Evolutionary conservation across 2,888 invertebrate genomes (phyloP), one percentile per base, ranked within the genome.

Genomic region (Andricus curvator): DNA sequence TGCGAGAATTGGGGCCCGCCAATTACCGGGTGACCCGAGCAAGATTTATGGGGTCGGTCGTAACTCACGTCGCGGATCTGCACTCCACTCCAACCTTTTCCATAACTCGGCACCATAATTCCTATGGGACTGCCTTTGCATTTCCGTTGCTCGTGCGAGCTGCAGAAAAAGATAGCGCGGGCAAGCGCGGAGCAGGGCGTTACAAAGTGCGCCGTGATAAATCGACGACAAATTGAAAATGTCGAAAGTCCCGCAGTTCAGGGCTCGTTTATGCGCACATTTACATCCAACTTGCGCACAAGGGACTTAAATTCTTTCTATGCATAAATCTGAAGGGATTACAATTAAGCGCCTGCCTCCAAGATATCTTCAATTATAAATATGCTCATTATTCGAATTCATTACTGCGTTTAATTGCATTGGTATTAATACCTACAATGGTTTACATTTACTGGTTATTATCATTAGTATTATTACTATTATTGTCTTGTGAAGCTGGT

Each of bases 11-110:
- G 89, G 89, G 87, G 87, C 89, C 86, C 88, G 89, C 90, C 91
- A 91, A 91, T 91, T 90, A 90, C 89, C 85, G 78, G 84, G 85
- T 90, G 90, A 91, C 89, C 91, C 83, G 86, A 68, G 79, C 82
- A 81, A 86, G 87, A 91, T 91, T 91, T 91, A 91, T 91, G 90
- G 90, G 91, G 90, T 91, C 91, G 87, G 88, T 88, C 90, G 86
- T 91, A 91, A 91, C 89, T 91, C 90, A 88, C 80, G 83, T 85
- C 80, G 84, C 81, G 80, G 33, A 74, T 70, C 83, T 68, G 76
- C 44, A 64, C 81, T 80, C 80, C 48, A 41, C 80, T 80, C 79
- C 70, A 74, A 74, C 65, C 84, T 82, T 85, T 88, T 87, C 86
- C 88, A 85, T 86, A 88, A 87, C 86, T 86, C 87, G 85, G 83